These are phyloP conservation scores for Tinea semifulvella DNA, from an alignment of 2,888 invertebrate genomes.

Conservation along the genomic window DNA sequence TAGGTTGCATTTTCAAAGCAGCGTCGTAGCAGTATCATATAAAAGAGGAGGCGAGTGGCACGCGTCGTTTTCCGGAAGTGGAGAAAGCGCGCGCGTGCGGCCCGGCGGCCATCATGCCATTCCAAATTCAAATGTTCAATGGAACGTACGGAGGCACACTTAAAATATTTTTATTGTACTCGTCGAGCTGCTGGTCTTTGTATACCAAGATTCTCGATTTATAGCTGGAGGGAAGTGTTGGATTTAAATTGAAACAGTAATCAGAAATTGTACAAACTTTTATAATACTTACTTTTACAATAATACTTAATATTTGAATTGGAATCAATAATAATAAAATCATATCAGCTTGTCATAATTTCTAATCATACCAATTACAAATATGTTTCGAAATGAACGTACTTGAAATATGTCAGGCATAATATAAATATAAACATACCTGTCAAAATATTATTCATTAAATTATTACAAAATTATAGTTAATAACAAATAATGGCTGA, in stretches of 20 bases:
- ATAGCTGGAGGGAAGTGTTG: constrained; percentile 1
- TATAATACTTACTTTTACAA: too few relatives aligned
- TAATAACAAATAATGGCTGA: constrained; percentile 33
- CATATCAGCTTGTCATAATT: too few relatives aligned
- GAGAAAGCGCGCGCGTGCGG: constrained; percentile 46
- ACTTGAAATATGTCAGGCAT: too few relatives aligned
- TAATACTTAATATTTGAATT: too few relatives aligned
- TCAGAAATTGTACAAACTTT: too few relatives aligned
- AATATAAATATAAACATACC: too few relatives aligned
- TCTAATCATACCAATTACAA: too few relatives aligned
- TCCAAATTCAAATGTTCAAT: constrained; percentile 46
- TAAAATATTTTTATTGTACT: constrained; percentile 63
- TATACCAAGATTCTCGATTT: constrained; percentile 4
- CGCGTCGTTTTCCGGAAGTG: constrained; percentile 49
- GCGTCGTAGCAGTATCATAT: constrained; percentile 17
- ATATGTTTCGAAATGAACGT: too few relatives aligned
- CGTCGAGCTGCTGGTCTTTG: constrained; percentile 13
- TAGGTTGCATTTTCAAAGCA: constrained; percentile 54
- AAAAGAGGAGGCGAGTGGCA: constrained; percentile 28
- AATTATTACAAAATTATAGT: background rate
- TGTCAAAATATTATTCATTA: too few relatives aligned
- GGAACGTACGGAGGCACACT: constrained; percentile 62
- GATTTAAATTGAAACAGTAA: too few relatives aligned
- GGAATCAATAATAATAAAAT: too few relatives aligned
- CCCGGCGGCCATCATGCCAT: constrained; percentile 24